Percentiles rank a stretch among this genome's conserved stretches.
Conservation (phyloP, 2,888 invertebrate genomes). For the Thereva unica region DNA sequence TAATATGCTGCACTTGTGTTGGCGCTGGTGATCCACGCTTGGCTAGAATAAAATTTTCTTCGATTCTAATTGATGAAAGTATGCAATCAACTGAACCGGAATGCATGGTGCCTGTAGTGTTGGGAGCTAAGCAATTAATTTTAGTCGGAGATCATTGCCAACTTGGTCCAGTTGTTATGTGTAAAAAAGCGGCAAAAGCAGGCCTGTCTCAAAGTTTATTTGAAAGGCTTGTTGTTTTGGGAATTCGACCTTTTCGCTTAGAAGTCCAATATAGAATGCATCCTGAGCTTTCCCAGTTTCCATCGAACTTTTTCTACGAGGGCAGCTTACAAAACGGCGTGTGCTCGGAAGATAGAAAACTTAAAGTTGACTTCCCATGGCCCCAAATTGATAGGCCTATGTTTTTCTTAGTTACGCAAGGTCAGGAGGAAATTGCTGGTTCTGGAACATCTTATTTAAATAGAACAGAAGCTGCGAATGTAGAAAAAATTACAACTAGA, state of each 20-base stretch:
- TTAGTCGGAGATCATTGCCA: conserved; percentile 99
- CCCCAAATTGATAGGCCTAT: conserved; percentile 95
- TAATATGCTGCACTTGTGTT: conserved; percentile 98
- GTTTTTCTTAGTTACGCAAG: conserved; percentile 98
- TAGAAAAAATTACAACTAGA: conserved; percentile 95
- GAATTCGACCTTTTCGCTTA: conserved; percentile 93
- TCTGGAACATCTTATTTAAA: conserved; percentile 98
- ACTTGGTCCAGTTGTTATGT: conserved; percentile 98
- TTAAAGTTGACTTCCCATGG: conserved; percentile 98
- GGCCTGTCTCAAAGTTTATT: conserved; percentile 97
- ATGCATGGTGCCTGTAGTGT: conserved; percentile 98
- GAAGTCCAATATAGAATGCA: conserved; percentile 99
- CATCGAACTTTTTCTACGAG: conserved; percentile 99
- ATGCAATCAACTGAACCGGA: conserved; percentile 98
- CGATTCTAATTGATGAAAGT: conserved; percentile 95
- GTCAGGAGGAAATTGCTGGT: conserved; percentile 98
- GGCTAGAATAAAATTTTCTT: conserved; percentile 91
- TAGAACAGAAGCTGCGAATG: conserved; percentile 97
- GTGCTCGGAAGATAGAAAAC: conserved; percentile 90
- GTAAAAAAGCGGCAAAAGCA: conserved; percentile 96
- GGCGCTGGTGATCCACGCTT: conserved; percentile 96
- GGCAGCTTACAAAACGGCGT: conserved; percentile 99
- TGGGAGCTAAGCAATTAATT: conserved; percentile 95
- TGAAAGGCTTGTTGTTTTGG: conserved; percentile 94
- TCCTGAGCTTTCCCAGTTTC: conserved; percentile 95